Evolutionary conservation across 2,797 vertebrate species (phyloP), one percentile per base, ranked within the genome.

Genomic region (Argyrosomus regius): DNA sequence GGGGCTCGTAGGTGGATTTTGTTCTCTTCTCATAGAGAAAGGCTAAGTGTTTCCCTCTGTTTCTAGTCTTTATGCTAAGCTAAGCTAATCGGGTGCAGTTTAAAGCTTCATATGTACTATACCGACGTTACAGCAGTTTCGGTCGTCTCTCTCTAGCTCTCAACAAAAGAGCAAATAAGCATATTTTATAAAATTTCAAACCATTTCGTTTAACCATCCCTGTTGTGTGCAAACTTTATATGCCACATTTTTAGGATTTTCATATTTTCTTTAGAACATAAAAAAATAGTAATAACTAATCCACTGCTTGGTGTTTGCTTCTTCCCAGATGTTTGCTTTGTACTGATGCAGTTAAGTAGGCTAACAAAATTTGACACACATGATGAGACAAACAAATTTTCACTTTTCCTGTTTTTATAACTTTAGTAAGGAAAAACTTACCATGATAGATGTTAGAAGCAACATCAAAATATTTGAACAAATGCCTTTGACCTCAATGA

Each of bases 61-160:
- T 61, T 68, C 11, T 24, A 43, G 28, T 57, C n/a, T n/a, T 63
- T 35, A 22, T 43, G 59, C 52, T 43, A 50, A 52, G 35, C 63
- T 75, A 67, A 43, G 62, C 43, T 62, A 59, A 65, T 16, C 4
- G 1, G 3, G 0, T 16, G 10, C 20, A 31, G 31, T 31, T 31
- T 31, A 31, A 31, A 31, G 31, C 31, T 31, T 31, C 31, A 31
- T 31, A 31, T 31, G 31, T 31, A 31, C 6, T 35, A 35, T 2
- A 35, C 35, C 7, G 35, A 35, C 31, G 6, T 35, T 1, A 35
- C 31, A 35, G 31, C 31, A 31, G 31, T 35, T 5, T 28, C 28
- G 5, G 28, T 28, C 1, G 28, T 28, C 28, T 28, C 28, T 28
- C 28, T 28, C 28, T 28, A 28, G 28, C 28, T 28, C 31, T 35